Conservation (phyloP, 2,113 vertebrate genomes). For the Misgurnus anguillicaudatus region DNA sequence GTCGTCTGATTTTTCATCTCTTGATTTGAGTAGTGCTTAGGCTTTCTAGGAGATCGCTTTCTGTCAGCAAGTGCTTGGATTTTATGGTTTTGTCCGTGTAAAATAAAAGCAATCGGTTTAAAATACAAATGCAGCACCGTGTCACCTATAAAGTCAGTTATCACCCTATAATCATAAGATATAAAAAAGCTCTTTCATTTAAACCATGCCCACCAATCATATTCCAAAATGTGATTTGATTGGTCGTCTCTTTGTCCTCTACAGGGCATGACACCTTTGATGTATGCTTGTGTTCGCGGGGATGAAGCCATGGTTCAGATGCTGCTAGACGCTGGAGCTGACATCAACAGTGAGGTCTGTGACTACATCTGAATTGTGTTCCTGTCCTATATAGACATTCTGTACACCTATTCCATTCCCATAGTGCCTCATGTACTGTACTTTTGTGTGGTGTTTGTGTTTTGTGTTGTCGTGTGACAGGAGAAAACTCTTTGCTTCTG, state of each 20-base stretch:
- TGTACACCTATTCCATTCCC: conserved; percentile 33
- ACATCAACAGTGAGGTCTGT: conserved; percentile 97
- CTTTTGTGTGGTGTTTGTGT: conserved; percentile 12
- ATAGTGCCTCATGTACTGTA: conserved; percentile 15
- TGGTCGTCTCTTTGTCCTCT: conserved; percentile 26
- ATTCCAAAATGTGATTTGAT: neutral
- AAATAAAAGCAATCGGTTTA: neutral
- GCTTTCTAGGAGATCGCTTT: neutral
- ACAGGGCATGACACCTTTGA: conserved; percentile 97
- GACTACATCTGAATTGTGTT: neutral
- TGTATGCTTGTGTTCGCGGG: conserved; percentile 97
- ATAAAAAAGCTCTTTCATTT: neutral
- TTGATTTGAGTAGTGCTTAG: conserved; percentile 14
- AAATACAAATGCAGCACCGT: neutral
- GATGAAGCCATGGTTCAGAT: conserved; percentile 99
- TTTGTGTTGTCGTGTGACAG: conserved; percentile 31
- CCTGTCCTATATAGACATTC: conserved; percentile 18
- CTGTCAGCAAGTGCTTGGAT: neutral
- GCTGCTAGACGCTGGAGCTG: conserved; percentile 96
- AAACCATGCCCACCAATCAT: neutral
- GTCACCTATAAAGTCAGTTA: neutral
- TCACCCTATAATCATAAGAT: neutral
- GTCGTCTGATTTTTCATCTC: conserved; percentile 42
- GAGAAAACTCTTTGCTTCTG: conserved; percentile 25
- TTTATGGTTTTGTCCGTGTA: neutral